Percentiles rank a stretch among this genome's conserved stretches.
Evolutionary conservation across 2,888 invertebrate genomes (phyloP).

Genomic region (Apocheima hispidaria): DNA sequence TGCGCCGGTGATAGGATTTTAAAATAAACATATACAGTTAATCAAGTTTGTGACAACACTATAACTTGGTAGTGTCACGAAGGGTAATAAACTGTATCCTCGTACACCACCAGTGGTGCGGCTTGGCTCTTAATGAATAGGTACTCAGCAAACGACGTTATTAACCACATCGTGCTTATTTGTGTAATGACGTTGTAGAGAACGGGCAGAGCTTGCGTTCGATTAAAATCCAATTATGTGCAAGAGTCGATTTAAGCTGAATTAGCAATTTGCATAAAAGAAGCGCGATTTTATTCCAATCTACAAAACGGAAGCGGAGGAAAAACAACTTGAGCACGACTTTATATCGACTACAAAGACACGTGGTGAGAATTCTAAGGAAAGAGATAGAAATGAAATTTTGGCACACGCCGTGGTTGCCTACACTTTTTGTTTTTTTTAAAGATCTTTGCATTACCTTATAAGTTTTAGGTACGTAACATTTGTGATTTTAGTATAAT

Average conservation of each 20-base stretch:
- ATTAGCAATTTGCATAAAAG: constrained; percentile 49
- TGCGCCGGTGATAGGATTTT: too few species aligned
- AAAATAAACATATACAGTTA: too few species aligned
- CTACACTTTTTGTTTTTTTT: too few species aligned
- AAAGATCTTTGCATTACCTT: too few species aligned
- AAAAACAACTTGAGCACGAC: constrained; percentile 39
- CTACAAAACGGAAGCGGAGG: constrained; percentile 36
- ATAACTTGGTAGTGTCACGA: too few species aligned
- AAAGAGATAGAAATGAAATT: background rate
- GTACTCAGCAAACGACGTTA: background rate
- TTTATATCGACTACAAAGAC: constrained; percentile 26
- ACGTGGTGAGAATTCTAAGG: background rate
- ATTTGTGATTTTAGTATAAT: too few species aligned
- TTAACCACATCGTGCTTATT: constrained; percentile 33
- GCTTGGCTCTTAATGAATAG: background rate
- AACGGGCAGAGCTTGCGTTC: constrained; percentile 39
- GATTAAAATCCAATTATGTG: constrained; percentile 48
- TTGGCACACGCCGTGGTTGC: too few species aligned
- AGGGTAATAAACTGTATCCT: too few species aligned
- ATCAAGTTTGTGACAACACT: too few species aligned
- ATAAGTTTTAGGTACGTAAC: too few species aligned
- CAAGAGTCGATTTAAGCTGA: constrained; percentile 48
- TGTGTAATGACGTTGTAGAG: constrained; percentile 30
- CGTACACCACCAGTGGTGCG: too few species aligned
- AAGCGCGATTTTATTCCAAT: constrained; percentile 43